Percentiles rank a stretch among this genome's conserved stretches.
Conservation (phyloP, 2,888 invertebrate species). For the Molorchus minor region DNA sequence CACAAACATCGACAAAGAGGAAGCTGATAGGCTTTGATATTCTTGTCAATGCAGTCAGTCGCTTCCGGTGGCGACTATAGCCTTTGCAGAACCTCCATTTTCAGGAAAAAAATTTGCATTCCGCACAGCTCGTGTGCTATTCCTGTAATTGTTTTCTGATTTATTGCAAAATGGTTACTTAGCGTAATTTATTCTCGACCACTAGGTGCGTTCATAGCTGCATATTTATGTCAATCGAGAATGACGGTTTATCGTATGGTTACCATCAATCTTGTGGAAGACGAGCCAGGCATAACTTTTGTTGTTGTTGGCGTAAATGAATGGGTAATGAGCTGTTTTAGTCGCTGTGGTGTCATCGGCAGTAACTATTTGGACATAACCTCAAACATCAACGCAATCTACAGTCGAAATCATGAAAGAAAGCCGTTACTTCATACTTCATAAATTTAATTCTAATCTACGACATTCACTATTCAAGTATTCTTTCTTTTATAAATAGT, state of each 20-base stretch:
- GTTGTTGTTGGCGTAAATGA: too few relatives aligned
- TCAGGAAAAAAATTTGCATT: slow-evolving; percentile 36
- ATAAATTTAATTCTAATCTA: too few relatives aligned
- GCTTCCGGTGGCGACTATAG: slow-evolving; percentile 28
- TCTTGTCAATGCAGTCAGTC: slow-evolving; percentile 24
- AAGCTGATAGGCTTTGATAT: slow-evolving; percentile 22
- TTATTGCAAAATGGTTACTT: slow-evolving; percentile 27
- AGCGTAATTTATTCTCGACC: slow-evolving; percentile 11
- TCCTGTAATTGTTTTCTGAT: slow-evolving; percentile 40
- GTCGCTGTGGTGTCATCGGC: too few relatives aligned
- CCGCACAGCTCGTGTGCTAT: slow-evolving; percentile 25
- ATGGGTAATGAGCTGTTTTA: too few relatives aligned
- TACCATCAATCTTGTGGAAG: not conserved
- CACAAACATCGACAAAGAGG: not conserved
- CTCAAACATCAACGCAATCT: too few relatives aligned
- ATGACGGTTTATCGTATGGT: slow-evolving; percentile 3
- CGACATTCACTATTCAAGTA: too few relatives aligned
- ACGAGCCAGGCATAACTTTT: too few relatives aligned
- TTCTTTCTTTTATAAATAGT: too few relatives aligned
- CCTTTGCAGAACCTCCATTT: slow-evolving; percentile 21
- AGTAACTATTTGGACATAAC: too few relatives aligned
- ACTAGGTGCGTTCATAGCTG: not conserved
- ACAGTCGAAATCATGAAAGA: too few relatives aligned
- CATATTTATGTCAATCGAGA: slow-evolving; percentile 3
- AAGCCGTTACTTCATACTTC: too few relatives aligned